Evolutionary conservation across 2,888 invertebrate species (phyloP).

Genomic region (Halictus quadricinctus): DNA sequence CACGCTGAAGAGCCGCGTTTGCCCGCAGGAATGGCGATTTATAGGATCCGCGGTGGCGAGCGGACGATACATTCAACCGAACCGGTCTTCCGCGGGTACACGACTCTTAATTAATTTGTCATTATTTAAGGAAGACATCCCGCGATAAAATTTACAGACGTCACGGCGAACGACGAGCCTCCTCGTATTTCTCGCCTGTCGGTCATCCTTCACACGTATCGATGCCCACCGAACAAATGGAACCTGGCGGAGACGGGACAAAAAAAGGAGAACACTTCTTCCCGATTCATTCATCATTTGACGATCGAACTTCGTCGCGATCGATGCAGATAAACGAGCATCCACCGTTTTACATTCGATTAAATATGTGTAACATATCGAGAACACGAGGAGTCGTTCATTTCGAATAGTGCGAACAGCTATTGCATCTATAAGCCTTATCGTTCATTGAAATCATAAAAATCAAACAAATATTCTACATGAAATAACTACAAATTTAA

Average conservation of each 20-base stretch:
- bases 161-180: conserved; percentile 34
- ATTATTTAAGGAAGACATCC: conserved; percentile 70
- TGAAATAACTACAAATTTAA: neutral
- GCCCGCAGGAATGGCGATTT: conserved; percentile 62
- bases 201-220: conserved; percentile 39
- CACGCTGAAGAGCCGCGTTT: conserved; percentile 30
- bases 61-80: conserved; percentile 58
- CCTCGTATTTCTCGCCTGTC: conserved; percentile 40
- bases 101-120: conserved; percentile 75
- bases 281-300: conserved; percentile 35
- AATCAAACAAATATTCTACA: neutral
- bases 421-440: neutral
- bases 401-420: neutral
- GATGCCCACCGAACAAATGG: conserved; percentile 25
- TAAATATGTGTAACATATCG: neutral
- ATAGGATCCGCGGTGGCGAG: conserved; percentile 46
- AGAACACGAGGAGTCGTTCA: neutral
- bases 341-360: neutral
- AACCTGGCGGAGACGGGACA: neutral
- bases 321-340: neutral
- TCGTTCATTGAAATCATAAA: neutral
- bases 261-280: conserved; percentile 16
- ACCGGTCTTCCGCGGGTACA: conserved; percentile 69
- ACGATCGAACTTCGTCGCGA: conserved; percentile 23
- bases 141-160: conserved; percentile 66